Evolutionary conservation across 30 jellyfish, hydroid and myxozoan species (phyloP), one percentile per base, ranked within the genome.

Genomic region (Sanderia malayensis): DNA sequence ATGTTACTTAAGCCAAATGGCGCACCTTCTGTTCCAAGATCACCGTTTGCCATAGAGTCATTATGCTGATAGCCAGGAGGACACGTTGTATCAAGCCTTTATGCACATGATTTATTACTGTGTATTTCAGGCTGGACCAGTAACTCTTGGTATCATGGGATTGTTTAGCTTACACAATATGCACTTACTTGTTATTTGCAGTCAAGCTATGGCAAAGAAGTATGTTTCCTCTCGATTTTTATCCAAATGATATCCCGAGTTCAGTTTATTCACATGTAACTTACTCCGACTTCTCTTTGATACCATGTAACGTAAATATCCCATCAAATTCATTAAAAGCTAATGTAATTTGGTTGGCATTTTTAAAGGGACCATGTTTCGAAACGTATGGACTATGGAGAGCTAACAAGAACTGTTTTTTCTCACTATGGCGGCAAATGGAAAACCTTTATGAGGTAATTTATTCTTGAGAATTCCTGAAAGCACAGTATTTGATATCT

Each of bases 301-400:
- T n/a, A n/a, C n/a, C n/a, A n/a, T n/a, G n/a, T n/a, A n/a, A n/a
- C n/a, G n/a, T n/a, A n/a, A n/a, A n/a, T n/a, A n/a, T n/a, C n/a
- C n/a, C 32, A 26, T 27, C 19, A 47, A 46, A 23, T 32, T n/a
- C n/a, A n/a, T n/a, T n/a, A n/a, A n/a, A n/a, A n/a, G n/a, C n/a
- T n/a, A n/a, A n/a, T n/a, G n/a, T n/a, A n/a, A n/a, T n/a, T n/a
- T n/a, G n/a, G n/a, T n/a, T n/a, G n/a, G n/a, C n/a, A 46, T 18
- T 10, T 10, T 28, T 67, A 9, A 25, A 79, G 83, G 27, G 83
- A 67, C 44, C 83, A 53, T 55, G 83, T 58, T 8, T 79, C 78
- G 17, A 61, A 58, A n/a, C 82, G 95, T 21, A 73, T 83, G 78
- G 95, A 83, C 58, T 83, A 83, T 72, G 95, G 95, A 4, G 83